Percentiles rank a stretch among this genome's conserved stretches.
Evolutionary conservation across 2,113 vertebrate genomes (phyloP).

Genomic region (Limnothrissa miodon): DNA sequence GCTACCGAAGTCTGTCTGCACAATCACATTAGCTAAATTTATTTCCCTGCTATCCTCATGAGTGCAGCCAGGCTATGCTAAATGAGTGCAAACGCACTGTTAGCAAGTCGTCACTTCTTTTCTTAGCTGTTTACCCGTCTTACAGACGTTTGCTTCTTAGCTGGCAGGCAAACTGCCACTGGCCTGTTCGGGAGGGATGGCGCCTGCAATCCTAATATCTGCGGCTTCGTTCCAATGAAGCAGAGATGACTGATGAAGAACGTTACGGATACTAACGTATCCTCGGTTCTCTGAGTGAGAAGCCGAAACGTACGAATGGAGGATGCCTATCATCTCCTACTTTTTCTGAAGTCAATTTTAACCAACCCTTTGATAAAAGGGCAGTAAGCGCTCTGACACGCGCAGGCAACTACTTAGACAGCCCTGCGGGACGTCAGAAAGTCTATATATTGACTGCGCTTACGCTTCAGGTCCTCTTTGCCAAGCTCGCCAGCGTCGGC

Average conservation of each 20-base stretch:
- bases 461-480: no score
- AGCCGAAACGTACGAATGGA: no score
- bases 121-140: constrained; percentile 57
- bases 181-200: constrained; percentile 59
- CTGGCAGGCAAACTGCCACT: constrained; percentile 55
- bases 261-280: no score
- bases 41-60: constrained; percentile 35
- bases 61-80: constrained; percentile 29
- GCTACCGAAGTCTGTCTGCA: background rate
- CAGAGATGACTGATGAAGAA: constrained; percentile 51
- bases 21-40: background rate
- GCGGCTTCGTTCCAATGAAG: constrained; percentile 47
- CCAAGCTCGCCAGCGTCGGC: no score
- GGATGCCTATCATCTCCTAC: no score
- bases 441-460: no score
- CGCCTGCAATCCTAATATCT: constrained; percentile 57
- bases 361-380: no score
- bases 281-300: no score
- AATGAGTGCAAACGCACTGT: constrained; percentile 52
- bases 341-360: no score
- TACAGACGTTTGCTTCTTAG: constrained; percentile 41
- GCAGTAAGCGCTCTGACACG: no score
- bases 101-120: constrained; percentile 57
- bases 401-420: no score
- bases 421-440: no score